Conservation (phyloP, 2,113 vertebrate species). For the Cavia aperea region DNA sequence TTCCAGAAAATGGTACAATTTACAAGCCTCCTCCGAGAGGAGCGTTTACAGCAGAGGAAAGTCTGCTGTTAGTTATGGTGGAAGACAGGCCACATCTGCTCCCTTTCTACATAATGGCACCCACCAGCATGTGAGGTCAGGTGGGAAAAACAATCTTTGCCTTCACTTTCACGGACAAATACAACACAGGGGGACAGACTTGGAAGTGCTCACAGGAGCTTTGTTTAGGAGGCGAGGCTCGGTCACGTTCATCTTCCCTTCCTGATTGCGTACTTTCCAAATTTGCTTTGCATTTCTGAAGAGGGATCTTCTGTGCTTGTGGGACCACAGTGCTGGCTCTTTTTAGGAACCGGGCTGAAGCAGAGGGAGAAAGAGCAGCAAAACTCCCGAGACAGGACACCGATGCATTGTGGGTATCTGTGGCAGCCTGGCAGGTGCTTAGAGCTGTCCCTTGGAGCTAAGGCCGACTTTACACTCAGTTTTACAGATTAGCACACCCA, state of each 20-base stretch:
- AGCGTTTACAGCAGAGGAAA: constrained; percentile 48
- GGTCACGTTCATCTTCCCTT: background rate
- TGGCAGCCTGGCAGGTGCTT: background rate
- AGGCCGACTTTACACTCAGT: background rate
- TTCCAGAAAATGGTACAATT: constrained; percentile 49
- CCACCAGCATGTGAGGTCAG: constrained; percentile 15
- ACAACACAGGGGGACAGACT: background rate
- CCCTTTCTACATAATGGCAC: background rate
- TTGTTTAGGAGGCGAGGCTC: background rate
- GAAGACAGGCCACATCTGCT: constrained; percentile 44
- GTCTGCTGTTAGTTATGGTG: constrained; percentile 36
- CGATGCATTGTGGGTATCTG: background rate
- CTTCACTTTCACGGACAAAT: background rate
- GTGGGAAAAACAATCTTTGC: constrained; percentile 23
- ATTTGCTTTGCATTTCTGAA: background rate
- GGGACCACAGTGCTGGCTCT: background rate
- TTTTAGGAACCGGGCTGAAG: background rate
- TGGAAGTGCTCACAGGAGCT: background rate
- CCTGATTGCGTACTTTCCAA: background rate
- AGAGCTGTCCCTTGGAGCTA: background rate
- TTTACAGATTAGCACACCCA: background rate
- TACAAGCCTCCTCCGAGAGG: constrained; percentile 43
- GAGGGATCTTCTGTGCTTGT: background rate
- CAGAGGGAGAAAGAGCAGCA: background rate
- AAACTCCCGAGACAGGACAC: background rate